These are phyloP conservation scores for Ariolimax columbianus DNA, from an alignment of 2,888 invertebrate genomes.

Conservation along the genomic window DNA sequence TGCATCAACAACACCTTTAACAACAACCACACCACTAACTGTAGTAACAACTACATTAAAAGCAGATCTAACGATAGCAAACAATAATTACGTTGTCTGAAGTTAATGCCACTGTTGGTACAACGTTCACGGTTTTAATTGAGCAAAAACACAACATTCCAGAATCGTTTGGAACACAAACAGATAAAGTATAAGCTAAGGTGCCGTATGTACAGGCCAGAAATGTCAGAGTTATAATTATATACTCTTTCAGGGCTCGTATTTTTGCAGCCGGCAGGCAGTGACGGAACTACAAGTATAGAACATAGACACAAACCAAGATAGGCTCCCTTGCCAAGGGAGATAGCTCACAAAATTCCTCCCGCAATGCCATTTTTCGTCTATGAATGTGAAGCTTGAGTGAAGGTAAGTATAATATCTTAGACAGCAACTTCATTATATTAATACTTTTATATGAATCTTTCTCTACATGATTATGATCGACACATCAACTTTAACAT, in stretches of 20 bases:
- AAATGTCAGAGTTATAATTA: slow-evolving; percentile 24
- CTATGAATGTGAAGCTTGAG: neutral
- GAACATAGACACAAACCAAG: neutral
- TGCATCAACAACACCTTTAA: neutral
- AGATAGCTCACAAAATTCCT: neutral
- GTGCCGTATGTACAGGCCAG: neutral
- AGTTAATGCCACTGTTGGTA: neutral
- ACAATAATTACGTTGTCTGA: neutral
- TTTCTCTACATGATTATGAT: neutral
- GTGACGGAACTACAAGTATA: neutral
- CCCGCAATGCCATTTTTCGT: neutral
- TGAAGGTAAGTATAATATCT: neutral
- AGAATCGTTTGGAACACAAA: neutral
- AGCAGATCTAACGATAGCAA: neutral
- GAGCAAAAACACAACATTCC: neutral
- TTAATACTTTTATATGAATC: neutral
- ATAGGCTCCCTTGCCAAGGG: neutral
- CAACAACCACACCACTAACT: neutral
- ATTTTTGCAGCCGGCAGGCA: neutral
- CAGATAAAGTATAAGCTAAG: neutral
- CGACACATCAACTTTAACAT: neutral
- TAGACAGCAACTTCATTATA: neutral
- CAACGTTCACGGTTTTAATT: neutral
- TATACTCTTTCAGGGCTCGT: neutral
- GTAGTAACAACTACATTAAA: neutral